Evolutionary conservation across 2,797 vertebrate genomes (phyloP), one percentile per base, ranked within the genome.

Genomic region (Lagodon rhomboides): DNA sequence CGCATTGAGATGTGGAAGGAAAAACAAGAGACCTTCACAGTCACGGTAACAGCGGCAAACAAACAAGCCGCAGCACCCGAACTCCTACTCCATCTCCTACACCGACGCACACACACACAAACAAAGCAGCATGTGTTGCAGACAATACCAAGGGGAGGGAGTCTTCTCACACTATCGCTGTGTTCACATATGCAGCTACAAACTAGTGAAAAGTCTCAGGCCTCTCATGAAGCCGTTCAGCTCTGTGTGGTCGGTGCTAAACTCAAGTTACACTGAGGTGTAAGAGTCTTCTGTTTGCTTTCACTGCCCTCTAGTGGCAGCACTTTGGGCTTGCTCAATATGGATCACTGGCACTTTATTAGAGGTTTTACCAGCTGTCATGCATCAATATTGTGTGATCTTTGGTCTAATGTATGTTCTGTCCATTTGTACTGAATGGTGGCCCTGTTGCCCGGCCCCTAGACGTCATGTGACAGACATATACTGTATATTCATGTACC

Each of bases 241-340:
- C 6, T 20, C 0, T 50, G 15, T 20, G 18, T 20, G 8, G 17
- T 15, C 1, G 34, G 34, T 34, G 7, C 34, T 34, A 9, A 34
- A 5, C 9, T 20, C 25, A 44, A n/a, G 5, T 58, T 2, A 18
- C 16, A 22, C 2, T 12, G 6, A 17, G 1, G 22, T 22, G n/a
- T 17, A 20, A 25, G 13, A 17, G 50, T 73, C 2, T 85, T 77
- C 3, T 63, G 65, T 85, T 85, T 71, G 86, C 56, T 49, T 66
- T 51, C 50, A 86, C 68, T 89, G 78, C 89, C 89, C 86, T 85
- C 93, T 91, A 79, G 89, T 89, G 93, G 18, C n/a, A 4, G 1
- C 13, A 23, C 6, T 16, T 7, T 17, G 3, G 59, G 58, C 2
- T 27, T 69, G 56, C 66, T 27, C 30, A 43, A 49, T 8, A 12